These are phyloP conservation scores for Chalcosyrphus nemorum DNA, from an alignment of 2,888 invertebrate genomes.

Conservation along the genomic window DNA sequence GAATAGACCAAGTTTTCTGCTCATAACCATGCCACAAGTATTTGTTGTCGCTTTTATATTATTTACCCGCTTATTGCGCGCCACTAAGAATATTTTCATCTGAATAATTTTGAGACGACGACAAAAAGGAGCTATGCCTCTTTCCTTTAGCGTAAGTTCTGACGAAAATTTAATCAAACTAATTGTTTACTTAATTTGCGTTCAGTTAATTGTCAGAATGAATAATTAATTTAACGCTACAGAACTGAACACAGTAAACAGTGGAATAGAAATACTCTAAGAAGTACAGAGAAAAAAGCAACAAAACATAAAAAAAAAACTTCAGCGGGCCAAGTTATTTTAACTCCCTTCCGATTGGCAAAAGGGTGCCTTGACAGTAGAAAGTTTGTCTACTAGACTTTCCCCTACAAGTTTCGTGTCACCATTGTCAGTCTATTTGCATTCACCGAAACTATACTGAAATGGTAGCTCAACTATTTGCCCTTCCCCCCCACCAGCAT, in stretches of 20 bases:
- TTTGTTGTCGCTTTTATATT: conserved; percentile 25
- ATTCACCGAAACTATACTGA: conserved; percentile 37
- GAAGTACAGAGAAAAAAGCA: background rate
- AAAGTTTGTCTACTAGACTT: conserved; percentile 21
- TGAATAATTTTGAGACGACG: conserved; percentile 22
- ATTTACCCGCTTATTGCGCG: conserved; percentile 44
- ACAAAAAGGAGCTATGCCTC: background rate
- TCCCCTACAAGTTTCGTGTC: conserved; percentile 16
- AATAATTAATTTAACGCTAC: conserved; percentile 78
- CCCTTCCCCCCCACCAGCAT: background rate
- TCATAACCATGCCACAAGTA: conserved; percentile 20
- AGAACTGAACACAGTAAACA: conserved; percentile 40
- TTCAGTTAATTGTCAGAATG: conserved; percentile 78
- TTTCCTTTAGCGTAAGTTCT: background rate
- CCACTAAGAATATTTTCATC: conserved; percentile 14
- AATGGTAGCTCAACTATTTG: conserved; percentile 14
- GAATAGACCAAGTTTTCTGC: conserved; percentile 25
- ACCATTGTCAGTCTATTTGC: conserved; percentile 46
- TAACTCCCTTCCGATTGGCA: background rate
- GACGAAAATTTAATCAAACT: conserved; percentile 80
- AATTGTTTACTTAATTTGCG: conserved; percentile 81
- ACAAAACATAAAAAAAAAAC: conserved; percentile 4
- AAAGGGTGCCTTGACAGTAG: background rate
- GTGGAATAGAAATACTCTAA: conserved; percentile 4
- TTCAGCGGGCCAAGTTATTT: conserved; percentile 1